Percentiles rank a stretch among this genome's conserved stretches.
Evolutionary conservation across 2,113 vertebrate genomes (phyloP).

Genomic region (Crotalus viridis): DNA sequence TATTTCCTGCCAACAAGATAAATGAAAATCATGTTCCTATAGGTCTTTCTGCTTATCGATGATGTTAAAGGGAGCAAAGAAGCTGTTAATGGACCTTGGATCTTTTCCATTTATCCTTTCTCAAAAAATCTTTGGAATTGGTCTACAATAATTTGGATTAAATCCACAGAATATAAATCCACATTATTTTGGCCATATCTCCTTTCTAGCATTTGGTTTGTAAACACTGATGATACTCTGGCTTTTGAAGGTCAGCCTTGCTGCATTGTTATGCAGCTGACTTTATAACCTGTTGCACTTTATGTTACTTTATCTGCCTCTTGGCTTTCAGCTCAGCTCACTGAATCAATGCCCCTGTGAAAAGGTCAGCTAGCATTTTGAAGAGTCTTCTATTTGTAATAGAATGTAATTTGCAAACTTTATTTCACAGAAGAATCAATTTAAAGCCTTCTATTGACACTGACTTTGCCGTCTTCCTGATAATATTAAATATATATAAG

Average conservation of each 20-base stretch:
- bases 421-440: background rate
- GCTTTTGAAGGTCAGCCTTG: conserved; percentile 59
- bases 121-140: background rate
- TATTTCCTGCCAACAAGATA: background rate
- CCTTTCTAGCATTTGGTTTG: conserved; percentile 15
- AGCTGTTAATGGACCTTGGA: background rate
- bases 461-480: conserved; percentile 26
- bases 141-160: background rate
- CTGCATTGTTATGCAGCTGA: conserved; percentile 37
- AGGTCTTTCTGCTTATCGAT: background rate
- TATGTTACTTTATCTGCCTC: conserved; percentile 55
- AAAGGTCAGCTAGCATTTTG: conserved; percentile 65
- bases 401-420: conserved; percentile 41
- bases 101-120: background rate
- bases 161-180: background rate
- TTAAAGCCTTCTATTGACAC: conserved; percentile 4
- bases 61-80: background rate
- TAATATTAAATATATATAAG: conserved; percentile 33
- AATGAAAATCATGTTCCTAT: background rate
- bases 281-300: conserved; percentile 56
- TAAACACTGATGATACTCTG: conserved; percentile 14
- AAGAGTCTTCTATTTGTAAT: conserved; percentile 40
- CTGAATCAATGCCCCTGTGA: conserved; percentile 49
- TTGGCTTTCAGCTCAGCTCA: conserved; percentile 31
- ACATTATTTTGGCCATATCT: background rate